Evolutionary conservation across 2,797 vertebrate species (phyloP), one percentile per base, ranked within the genome.

Genomic region (Hipposideros larvatus): DNA sequence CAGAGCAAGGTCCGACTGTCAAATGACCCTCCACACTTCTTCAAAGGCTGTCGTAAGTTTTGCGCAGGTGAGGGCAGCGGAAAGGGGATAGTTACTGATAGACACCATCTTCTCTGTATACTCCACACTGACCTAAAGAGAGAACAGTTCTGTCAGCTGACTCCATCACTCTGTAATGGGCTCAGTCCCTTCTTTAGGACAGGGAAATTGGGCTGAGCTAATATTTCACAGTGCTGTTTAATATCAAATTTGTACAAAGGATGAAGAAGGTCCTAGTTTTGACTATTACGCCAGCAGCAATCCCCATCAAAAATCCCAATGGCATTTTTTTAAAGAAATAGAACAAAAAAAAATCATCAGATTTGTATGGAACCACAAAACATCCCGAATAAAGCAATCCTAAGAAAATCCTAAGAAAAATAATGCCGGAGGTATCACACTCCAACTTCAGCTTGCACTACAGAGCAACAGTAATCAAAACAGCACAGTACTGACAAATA

Each of bases 1-100:
- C 91, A 34, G 26, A 93, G 51, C 31, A 19, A 75, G 68, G 59
- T 41, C 28, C 55, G 51, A 26, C 4, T 41, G 53, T 99, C 98
- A 99, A 82, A 99, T 87, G 11, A 99, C 97, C 7, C 99, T 99
- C 99, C 99, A 99, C 0, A 98, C 99, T 96, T 99, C 99, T 97
- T 99, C 99, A 97, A 99, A 99, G 21, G 99, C 99, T 11, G 99
- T 99, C 96, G 99, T 99, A 63, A 99, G 99, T 98, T 99, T 99
- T 78, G 99, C 99, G 98, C 99, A 99, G 0, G 99, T 99, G 66
- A 99, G 98, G 53, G 99, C 99, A 1, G 99, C 99, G 97, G 99
- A 99, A 7, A 99, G 99, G 0, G 99, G 99, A 87, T 99, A 99
- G 98, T 99, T 99, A 98, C 99, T 99, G 98, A 99, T 99, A 77